A percentile compares a stretch with the other conserved stretches of the same genome.
Evolutionary conservation across 2,888 invertebrate genomes (phyloP).

Genomic region (Noctua fimbriata): DNA sequence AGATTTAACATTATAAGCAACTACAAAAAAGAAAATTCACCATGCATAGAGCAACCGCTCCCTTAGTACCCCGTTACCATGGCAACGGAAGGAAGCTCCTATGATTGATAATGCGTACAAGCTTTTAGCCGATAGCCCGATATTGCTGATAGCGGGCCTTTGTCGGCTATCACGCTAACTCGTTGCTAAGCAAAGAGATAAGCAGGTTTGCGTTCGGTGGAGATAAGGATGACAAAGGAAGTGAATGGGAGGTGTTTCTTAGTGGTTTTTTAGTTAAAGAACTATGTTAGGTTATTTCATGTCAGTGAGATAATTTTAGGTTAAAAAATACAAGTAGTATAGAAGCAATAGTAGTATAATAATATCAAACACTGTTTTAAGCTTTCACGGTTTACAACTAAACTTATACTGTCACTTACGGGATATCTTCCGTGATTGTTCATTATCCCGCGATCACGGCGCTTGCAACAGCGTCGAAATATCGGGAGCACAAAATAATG

Average conservation of each 20-base stretch:
- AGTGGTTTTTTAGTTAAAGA: neutral
- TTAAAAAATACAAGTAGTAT: neutral
- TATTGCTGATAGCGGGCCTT: conserved; percentile 24
- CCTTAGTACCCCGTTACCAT: conserved; percentile 40
- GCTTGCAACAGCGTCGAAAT: no score
- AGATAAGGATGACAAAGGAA: conserved; percentile 32
- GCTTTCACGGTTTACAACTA: no score
- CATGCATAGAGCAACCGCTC: conserved; percentile 9
- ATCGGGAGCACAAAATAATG: no score
- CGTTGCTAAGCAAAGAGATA: conserved; percentile 36
- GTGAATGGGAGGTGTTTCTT: neutral
- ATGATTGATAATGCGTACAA: conserved; percentile 61
- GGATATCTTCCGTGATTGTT: no score
- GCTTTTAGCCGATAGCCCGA: conserved; percentile 53
- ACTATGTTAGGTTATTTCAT: neutral
- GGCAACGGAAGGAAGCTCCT: conserved; percentile 59
- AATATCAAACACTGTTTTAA: neutral
- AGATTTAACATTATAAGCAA: neutral
- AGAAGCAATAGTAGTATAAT: neutral
- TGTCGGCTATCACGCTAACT: conserved; percentile 29
- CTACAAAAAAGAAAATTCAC: conserved; percentile 25
- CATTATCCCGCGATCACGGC: no score
- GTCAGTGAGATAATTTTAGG: neutral
- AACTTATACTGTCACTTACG: no score
- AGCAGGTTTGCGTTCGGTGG: conserved; percentile 9